Base-by-base conservation (phyloP, 2,888 invertebrate genomes). In the Ornithoptera priamus region DNA sequence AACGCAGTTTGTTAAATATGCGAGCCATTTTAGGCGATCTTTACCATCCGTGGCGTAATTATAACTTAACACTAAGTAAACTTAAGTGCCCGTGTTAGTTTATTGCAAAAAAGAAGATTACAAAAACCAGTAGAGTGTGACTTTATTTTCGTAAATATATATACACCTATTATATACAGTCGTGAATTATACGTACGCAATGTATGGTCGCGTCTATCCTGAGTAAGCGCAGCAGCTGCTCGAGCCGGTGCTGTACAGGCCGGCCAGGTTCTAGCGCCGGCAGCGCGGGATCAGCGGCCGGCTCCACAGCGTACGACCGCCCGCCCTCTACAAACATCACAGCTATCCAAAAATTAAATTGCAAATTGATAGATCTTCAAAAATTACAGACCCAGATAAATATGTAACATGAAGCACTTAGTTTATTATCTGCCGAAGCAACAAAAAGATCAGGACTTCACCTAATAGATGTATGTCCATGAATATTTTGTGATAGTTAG, bases 121-220 rank as follows among this genome's bases (percentile, higher is more conserved):
- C 30, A 30, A 30, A 30, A 30, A 30, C 30, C 30, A 30, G 3
- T 30, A 30, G 30, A 0, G 3, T 30, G 30, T 30, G 30, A 30
- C 30, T 30, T 0, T 30, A n/a, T n/a, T n/a, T n/a, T n/a, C n/a
- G n/a, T 30, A 3, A 30, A 30, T 30, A 30, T 30, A 30, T 30
- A 4, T 4, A 30, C 30, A 30, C 30, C 30, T 30, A 30, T 30
- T 4, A 30, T 30, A 30, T 30, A 3, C 3, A 30, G 30, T 30
- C 3, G 30, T 30, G 30, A 4, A 5, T 4, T 30, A 20, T 63
- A 80, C 87, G 86, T 71, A 95, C 94, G 74, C 94, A 94, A 71
- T 95, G 94, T 64, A 97, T 96, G 58, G 96, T 95, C 0, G 98
- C 99, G 68, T 95, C 95, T 74, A 99, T 99, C 73, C 99, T 93